Percentiles rank a stretch among this genome's conserved stretches.
Evolutionary conservation across 53 echinoderm and acorn worm genomes (phyloP).

Genomic region (Crossaster papposus): DNA sequence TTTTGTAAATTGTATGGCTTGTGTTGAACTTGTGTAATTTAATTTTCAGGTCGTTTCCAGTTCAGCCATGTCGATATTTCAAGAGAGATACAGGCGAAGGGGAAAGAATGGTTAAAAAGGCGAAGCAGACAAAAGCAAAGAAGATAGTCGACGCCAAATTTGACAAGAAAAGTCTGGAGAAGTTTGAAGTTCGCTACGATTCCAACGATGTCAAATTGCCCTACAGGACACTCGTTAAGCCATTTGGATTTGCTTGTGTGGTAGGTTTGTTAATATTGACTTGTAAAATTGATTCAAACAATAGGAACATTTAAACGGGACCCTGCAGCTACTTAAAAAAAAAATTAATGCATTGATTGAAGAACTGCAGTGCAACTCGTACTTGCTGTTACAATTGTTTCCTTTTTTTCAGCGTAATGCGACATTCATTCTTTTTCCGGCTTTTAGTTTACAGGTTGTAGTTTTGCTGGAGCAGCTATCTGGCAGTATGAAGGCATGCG

Average conservation of each 20-base stretch:
- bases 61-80: constrained; percentile 53
- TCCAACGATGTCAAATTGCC: constrained; percentile 61
- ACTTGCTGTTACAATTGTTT: too few species aligned
- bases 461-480: constrained; percentile 87
- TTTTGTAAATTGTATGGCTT: too few species aligned
- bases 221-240: constrained; percentile 71
- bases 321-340: too few species aligned
- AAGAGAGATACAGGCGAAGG: constrained; percentile 56
- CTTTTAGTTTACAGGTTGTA: constrained; percentile 90
- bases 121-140: constrained; percentile 43
- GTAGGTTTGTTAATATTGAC: constrained; percentile 65
- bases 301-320: too few species aligned
- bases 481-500: constrained; percentile 97
- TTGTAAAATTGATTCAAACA: too few species aligned
- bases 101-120: constrained; percentile 10
- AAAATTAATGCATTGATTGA: too few species aligned
- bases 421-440: constrained; percentile 1
- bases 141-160: constrained; percentile 76
- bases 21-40: too few species aligned
- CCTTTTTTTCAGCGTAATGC: background rate
- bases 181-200: constrained; percentile 73
- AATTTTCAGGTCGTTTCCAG: constrained; percentile 30
- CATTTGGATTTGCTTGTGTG: constrained; percentile 92
- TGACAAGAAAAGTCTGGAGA: constrained; percentile 71
- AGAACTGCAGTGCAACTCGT: too few species aligned